A percentile compares a stretch with the other conserved stretches of the same genome.
Conservation (phyloP, 2,113 vertebrate genomes). For the Centrocercus urophasianus region DNA sequence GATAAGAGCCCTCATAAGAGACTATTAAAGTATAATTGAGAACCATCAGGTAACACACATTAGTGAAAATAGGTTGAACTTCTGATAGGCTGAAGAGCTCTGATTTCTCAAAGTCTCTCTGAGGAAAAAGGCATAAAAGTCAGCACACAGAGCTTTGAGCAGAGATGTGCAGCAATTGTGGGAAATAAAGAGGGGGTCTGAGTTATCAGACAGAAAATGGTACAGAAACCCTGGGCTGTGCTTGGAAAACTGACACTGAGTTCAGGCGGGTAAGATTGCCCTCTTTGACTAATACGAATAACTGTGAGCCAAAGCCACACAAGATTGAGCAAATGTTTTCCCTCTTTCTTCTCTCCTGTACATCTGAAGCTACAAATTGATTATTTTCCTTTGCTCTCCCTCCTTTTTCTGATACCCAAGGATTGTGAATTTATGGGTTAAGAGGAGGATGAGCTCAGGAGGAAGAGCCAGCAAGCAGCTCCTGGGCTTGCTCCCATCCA, state of each 20-base stretch:
- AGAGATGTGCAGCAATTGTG: neutral
- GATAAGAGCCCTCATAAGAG: slow-evolving; percentile 23
- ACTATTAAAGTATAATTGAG: slow-evolving; percentile 53
- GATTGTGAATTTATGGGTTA: neutral
- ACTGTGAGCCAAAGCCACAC: neutral
- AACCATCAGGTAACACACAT: slow-evolving; percentile 19
- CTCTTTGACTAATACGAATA: neutral
- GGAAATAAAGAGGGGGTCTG: neutral
- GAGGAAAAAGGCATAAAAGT: slow-evolving; percentile 26
- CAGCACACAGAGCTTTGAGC: neutral
- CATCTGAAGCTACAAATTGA: too few relatives aligned
- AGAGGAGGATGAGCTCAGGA: neutral
- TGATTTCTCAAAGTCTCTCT: slow-evolving; percentile 41
- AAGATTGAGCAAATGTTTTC: neutral
- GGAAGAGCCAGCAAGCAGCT: neutral
- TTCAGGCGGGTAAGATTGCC: neutral
- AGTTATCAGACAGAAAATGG: neutral
- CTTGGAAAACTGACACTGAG: neutral
- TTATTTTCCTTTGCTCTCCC: neutral
- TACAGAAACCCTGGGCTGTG: neutral
- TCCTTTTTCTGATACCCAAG: neutral
- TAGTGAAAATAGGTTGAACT: slow-evolving; percentile 56
- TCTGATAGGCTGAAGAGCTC: neutral
- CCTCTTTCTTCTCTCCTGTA: neutral
- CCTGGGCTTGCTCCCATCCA: neutral